These are phyloP conservation scores for Meghimatium bilineatum DNA, from an alignment of 2,888 invertebrate genomes.

Conservation along the genomic window DNA sequence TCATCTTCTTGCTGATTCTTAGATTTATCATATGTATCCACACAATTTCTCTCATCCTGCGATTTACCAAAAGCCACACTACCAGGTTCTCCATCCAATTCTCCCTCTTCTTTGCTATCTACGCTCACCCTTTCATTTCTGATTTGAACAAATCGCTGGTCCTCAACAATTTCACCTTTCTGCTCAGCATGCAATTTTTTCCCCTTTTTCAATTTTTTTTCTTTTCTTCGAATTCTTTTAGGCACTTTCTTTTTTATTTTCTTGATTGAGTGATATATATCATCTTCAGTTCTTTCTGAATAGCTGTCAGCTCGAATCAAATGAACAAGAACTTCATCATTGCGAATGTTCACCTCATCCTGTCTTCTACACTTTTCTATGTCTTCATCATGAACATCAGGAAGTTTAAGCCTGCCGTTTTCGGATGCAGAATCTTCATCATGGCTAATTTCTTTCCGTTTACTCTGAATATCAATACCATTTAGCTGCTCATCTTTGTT, in stretches of 20 bases:
- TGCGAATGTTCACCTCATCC: slow-evolving; percentile 30
- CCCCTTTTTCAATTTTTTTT: slow-evolving; percentile 42
- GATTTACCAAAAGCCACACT: not conserved
- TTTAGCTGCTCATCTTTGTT: not conserved
- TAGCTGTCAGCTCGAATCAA: slow-evolving; percentile 41
- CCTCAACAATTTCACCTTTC: slow-evolving; percentile 13
- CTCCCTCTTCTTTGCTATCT: slow-evolving; percentile 38
- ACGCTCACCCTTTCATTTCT: slow-evolving; percentile 34
- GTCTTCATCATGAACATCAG: not conserved
- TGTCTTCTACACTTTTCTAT: slow-evolving; percentile 16
- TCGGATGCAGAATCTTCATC: not conserved
- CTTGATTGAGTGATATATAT: slow-evolving; percentile 34
- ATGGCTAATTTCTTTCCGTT: not conserved
- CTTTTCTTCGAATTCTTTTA: slow-evolving; percentile 40
- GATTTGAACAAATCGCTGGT: slow-evolving; percentile 46
- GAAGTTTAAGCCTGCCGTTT: not conserved
- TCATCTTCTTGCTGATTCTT: slow-evolving; percentile 40
- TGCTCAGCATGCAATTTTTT: slow-evolving; percentile 32
- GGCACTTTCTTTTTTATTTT: slow-evolving; percentile 33
- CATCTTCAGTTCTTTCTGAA: slow-evolving; percentile 38
- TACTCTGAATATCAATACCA: not conserved
- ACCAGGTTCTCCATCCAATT: slow-evolving; percentile 19
- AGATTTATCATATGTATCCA: slow-evolving; percentile 14
- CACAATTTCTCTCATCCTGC: slow-evolving; percentile 14
- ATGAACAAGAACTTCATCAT: slow-evolving; percentile 41